A percentile compares a stretch with the other conserved stretches of the same genome.
phyloP scores from a whole-genome alignment of 2,797 vertebrate genomes.

The Gobionotothen gibberifrons region DNA sequence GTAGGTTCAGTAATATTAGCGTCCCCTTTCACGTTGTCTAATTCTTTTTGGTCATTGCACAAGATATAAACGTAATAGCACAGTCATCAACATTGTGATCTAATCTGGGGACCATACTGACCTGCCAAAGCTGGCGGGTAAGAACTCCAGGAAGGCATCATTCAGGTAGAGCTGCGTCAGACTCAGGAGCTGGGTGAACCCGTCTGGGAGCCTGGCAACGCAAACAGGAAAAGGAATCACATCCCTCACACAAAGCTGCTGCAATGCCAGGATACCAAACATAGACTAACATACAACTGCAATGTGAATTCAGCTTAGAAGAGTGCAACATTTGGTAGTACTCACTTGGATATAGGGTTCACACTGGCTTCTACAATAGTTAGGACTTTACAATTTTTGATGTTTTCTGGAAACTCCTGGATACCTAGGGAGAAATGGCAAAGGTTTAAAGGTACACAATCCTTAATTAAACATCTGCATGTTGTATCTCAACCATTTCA shows the following conservation, averaged over 20 bases:
- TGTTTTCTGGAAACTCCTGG: slow-evolving; percentile 99
- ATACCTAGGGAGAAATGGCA: slow-evolving; percentile 85
- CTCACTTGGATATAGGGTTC: slow-evolving; percentile 99
- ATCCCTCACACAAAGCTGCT: slow-evolving; percentile 23
- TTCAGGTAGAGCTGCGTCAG: slow-evolving; percentile 98
- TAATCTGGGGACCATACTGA: slow-evolving; percentile 68
- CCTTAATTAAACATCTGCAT: slow-evolving; percentile 2
- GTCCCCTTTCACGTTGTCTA: neutral
- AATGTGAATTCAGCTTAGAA: neutral
- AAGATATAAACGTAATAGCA: neutral
- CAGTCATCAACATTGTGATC: neutral
- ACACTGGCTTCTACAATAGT: slow-evolving; percentile 96
- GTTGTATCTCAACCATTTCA: slow-evolving; percentile 16
- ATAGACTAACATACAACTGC: neutral
- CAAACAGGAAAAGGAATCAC: slow-evolving; percentile 8
- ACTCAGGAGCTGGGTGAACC: slow-evolving; percentile 97
- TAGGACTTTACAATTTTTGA: slow-evolving; percentile 98
- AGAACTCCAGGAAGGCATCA: slow-evolving; percentile 97
- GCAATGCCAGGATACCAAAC: neutral
- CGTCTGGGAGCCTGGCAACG: slow-evolving; percentile 93
- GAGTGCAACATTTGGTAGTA: neutral
- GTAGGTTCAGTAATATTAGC: neutral
- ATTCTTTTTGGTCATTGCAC: neutral
- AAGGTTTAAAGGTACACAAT: neutral
- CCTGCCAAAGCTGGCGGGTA: slow-evolving; percentile 98